Conservation (phyloP, 2,888 invertebrate species). For the Papilio demoleus region DNA sequence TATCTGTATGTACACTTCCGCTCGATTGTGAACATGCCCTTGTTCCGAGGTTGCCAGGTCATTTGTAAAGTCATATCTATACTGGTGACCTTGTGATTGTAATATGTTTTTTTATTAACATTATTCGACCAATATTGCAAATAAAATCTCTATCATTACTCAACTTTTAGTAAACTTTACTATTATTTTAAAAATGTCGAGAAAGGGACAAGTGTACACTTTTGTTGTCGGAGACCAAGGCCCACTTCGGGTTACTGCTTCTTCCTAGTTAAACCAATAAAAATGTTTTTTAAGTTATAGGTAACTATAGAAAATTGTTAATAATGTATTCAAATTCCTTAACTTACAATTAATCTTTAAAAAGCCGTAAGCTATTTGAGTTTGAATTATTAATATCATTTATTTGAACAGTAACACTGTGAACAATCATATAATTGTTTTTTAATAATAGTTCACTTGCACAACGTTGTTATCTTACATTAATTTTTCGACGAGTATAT, state of each 20-base stretch:
- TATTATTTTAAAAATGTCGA: not conserved
- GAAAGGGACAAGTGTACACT: too few species aligned
- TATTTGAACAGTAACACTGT: slow-evolving; percentile 12
- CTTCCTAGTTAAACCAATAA: too few species aligned
- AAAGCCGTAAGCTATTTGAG: not conserved
- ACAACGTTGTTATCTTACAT: slow-evolving; percentile 28
- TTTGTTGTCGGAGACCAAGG: too few species aligned
- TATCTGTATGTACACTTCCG: not conserved
- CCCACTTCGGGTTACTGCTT: too few species aligned
- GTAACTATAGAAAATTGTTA: too few species aligned
- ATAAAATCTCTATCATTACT: not conserved
- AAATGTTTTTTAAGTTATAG: too few species aligned
- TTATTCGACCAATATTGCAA: not conserved
- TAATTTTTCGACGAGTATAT: slow-evolving; percentile 33
- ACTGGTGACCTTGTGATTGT: not conserved
- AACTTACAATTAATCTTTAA: not conserved
- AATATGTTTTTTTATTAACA: not conserved
- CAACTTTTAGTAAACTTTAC: not conserved
- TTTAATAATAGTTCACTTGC: slow-evolving; percentile 33
- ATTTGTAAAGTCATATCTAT: not conserved
- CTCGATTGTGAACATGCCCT: not conserved
- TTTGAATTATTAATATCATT: slow-evolving; percentile 14
- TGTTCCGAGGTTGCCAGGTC: not conserved
- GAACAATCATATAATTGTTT: slow-evolving; percentile 23
- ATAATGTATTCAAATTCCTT: not conserved